Evolutionary conservation across 2,113 vertebrate species (phyloP), one percentile per base, ranked within the genome.

Genomic region (Pseudorasbora parva): DNA sequence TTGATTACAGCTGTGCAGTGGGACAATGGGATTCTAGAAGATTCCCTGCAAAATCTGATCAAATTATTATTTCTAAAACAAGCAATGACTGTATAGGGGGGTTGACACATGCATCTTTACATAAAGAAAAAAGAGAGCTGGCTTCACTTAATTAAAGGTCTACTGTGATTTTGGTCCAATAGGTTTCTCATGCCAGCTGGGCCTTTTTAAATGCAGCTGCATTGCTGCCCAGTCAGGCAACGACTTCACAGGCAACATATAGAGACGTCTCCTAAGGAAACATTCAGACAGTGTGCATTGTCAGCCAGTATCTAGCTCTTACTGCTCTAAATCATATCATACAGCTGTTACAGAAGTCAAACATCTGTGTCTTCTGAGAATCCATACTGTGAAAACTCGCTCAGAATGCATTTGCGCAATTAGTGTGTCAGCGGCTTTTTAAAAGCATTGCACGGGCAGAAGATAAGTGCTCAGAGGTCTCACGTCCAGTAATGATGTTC

Each of bases 1-100:
- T 79, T 84, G 73, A 82, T 86, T 87, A 69, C 56, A 74, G 72
- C 77, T 76, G 78, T 71, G 82, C 14, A 43, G 49, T 41, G 78
- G 49, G 62, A 60, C 79, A 82, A 78, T n/a, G 8, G 23, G 49
- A 79, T 73, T 79, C 21, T 33, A 54, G 11, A 15, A 15, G n/a
- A 84, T 15, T 49, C 56, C 21, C 37, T 45, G 23, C 45, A 15
- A 62, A 62, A 78, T 62, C n/a, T 47, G 4, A 41, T 78, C 57
- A 41, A 33, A 77, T 43, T 3, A 77, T 23, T 75, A 45, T 71
- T 71, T 23, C 43, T 51, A 74, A 74, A 74, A 74, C 49, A 74
- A 74, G 71, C 23, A 23, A 17, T 23, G 12, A 49, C 3, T 49
- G 14, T 27, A 43, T 21, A 7, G 8, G 37, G 11, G 5, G 41